Base-by-base conservation (phyloP, 2,113 vertebrate genomes). In the Hyla sarda region DNA sequence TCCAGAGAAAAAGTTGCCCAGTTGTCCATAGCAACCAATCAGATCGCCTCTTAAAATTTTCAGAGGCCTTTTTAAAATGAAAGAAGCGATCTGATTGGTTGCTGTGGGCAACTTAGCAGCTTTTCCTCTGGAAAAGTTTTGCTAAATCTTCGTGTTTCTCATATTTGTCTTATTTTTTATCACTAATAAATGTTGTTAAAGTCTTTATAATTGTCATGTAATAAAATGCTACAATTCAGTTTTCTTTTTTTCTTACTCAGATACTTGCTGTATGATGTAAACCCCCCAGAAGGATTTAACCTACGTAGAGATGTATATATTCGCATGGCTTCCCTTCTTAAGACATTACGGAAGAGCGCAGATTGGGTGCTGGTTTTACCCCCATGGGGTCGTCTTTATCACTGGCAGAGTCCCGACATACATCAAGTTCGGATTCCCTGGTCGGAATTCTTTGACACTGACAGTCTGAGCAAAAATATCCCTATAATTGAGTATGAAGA, bases 251-350 rank as follows among this genome's bases (percentile, higher is more conserved):
- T 79, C 17, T 69, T 11, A 14, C n/a, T 5, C 88, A 99, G 98
- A 32, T 99, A 99, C 69, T 94, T 99, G 48, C 89, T 99, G 82
- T 99, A 99, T 0, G 98, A 99, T 0, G 97, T 99, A 67, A 99
- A 99, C 82, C 97, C 98, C 16, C 97, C 97, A 0, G 98, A 99
- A 90, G 98, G 98, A 34, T 99, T 99, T 88, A 99, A 99, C 91
- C 95, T 99, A 56, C 95, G 98, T n/a, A 92, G 98, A 87, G 98
- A 99, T 45, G 98, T 99, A 14, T 99, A 97, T 9, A 89, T 99
- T 87, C 97, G 97, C 12, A 87, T 99, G 45, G 97, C 97, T 13
- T 97, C 97, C 3, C 93, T 99, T 82, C 87, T 99, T 16, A 98
- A 99, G 91, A 97, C 95, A 0, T 88, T 99, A 88, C 93, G 93